Base-by-base conservation (phyloP, 2,113 vertebrate genomes). In the Otocyon megalotis region DNA sequence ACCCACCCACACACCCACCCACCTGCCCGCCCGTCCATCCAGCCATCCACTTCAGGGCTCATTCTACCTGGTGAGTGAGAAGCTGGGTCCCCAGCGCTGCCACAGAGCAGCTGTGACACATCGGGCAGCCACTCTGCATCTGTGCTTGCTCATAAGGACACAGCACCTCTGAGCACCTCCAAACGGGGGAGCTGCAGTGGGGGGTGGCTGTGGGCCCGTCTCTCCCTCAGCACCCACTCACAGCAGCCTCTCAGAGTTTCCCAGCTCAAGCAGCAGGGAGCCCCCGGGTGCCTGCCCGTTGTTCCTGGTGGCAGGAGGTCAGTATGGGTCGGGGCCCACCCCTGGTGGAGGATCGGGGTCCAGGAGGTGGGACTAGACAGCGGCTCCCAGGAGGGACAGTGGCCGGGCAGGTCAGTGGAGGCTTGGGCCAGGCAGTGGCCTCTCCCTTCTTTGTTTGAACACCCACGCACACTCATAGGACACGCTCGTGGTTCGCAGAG, bases 171-270 rank as follows among this genome's bases (percentile, higher is more conserved):
- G 8, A 12, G 30, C n/a, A 2, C 37, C 24, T 35, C 71, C 16
- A 30, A 82, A 12, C n/a, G 2, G 50, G 30, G 15, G 8, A 62
- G 32, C 56, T 14, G 28, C 22, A 16, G 8, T 3, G 30, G 54
- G 81, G 16, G 22, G 53, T 16, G 0, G 32, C 15, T 2, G 1
- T 19, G 35, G 30, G 30, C 37, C 76, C 69, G 32, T 20, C 74
- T 32, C n/a, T 62, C n/a, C 53, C 15, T 72, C 20, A 1, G n/a
- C 12, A 0, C 22, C 20, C 5, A 22, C 54, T 32, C 28, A 0
- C 1, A 14, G 48, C 14, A 2, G 6, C 13, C 50, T 28, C 28
- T 6, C 37, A 3, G 43, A 1, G 3, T 9, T 7, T 2, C 22
- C 56, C 12, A 26, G 8, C 0, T 19, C 53, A 28, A 0, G 13